Evolutionary conservation across 2,113 vertebrate genomes (phyloP), one percentile per base, ranked within the genome.

Genomic region (Hyaena hyaena): DNA sequence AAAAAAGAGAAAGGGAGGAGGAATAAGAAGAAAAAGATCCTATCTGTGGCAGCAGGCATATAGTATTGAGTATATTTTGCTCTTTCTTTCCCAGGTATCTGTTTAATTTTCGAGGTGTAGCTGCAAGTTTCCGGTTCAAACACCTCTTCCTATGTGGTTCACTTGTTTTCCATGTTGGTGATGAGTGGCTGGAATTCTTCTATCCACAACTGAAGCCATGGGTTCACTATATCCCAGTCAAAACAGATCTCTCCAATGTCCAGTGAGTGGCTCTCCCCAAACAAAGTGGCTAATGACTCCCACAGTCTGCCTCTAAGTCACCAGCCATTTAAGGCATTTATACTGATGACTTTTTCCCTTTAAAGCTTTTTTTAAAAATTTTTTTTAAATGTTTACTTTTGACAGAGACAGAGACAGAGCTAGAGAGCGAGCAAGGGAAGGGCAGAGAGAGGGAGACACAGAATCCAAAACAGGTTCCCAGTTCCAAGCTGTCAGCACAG

Each of bases 51-150:
- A 68, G 23, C 5, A 93, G 35, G 3, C 33, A 17, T 80, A 35
- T n/a, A 96, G 2, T 89, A 58, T 63, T 63, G 83, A 73, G 19
- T 93, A 1, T 77, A 77, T 66, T 95, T 89, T 86, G 23, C 5
- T 96, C 23, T 96, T n/a, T 95, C 17, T 86, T 96, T 76, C 95
- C 96, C 93, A 99, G 99, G 98, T 99, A 99, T 95, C 99, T 99
- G 65, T 99, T 99, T 97, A 99, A 99, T 98, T 99, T 99, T 97
- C 99, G 99, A 0, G 99, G 99, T 2, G 99, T 99, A 93, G 99
- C 99, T 0, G 99, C 99, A 98, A 99, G 99, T 98, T 99, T 99
- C 98, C 99, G 99, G 7, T 96, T 99, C 98, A 99, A 99, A 92
- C 99, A 99, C 95, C 99, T 99, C 69, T 99, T 99, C 98, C 98